Evolutionary conservation across 2,888 invertebrate genomes (phyloP), one percentile per base, ranked within the genome.

Genomic region (Cosmia pyralina): DNA sequence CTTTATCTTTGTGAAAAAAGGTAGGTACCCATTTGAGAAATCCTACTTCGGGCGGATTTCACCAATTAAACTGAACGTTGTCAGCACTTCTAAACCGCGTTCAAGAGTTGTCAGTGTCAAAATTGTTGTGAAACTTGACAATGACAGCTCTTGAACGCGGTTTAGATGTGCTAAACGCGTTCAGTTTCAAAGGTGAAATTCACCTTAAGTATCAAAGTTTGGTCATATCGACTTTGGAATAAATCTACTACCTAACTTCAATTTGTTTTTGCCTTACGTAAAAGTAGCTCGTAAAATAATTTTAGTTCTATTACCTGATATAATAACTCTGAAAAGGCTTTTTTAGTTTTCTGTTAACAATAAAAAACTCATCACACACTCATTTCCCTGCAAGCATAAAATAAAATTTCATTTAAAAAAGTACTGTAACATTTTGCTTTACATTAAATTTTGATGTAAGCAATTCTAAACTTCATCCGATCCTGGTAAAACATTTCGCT

Each of bases 291-390:
- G 7, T 62, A 55, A 48, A 28, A 28, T 28, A 28, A 46, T n/a
- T 4, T 46, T 28, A 72, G 28, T 38, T 8, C 19, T 34, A 50
- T 34, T 48, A 48, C n/a, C 6, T 52, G 4, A 6, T 17, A 52
- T 15, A 50, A 64, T 13, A 22, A 11, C 7, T 4, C 38, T 15
- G 4, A 55, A 13, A 55, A 69, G 10, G 15, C 22, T 15, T 46
- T 57, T 55, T 58, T 48, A 53, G 15, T n/a, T 38, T 2, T 17
- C 1, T 53, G 15, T 38, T 53, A 11, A 46, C 15, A 60, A 15
- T 19, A n/a, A 76, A 64, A 69, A 69, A 44, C 22, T 34, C 22
- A 48, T 60, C 19, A 48, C 17, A 62, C 1, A 55, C 55, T 48
- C 13, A 72, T 62, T 60, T 60, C 13, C 19, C 8, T 15, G 38